Evolutionary conservation across 1,140 invertebrate genomes (phyloP).

Genomic region (Drosophila bipectinata): DNA sequence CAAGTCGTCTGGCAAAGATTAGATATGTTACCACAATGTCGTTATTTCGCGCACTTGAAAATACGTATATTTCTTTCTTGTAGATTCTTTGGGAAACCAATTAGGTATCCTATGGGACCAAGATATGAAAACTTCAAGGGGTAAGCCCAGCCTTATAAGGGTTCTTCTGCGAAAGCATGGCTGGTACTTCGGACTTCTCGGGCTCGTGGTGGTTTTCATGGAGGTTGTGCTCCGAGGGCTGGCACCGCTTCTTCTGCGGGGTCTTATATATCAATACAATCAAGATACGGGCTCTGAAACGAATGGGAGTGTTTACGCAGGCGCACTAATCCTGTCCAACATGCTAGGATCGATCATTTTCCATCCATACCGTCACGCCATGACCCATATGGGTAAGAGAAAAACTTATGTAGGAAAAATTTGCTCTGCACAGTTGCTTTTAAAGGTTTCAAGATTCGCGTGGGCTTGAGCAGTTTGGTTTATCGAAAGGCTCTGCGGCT

Average conservation of each 20-base stretch:
- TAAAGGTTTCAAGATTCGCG: conserved; percentile 88
- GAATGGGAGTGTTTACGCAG: conserved; percentile 88
- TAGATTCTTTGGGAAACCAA: conserved; percentile 72
- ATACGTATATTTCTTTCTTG: conserved; percentile 9
- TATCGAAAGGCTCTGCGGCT: conserved; percentile 91
- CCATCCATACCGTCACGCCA: conserved; percentile 92
- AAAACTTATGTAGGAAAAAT: not conserved
- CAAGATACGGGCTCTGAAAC: conserved; percentile 83
- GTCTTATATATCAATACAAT: conserved; percentile 88
- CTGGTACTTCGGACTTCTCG: conserved; percentile 60
- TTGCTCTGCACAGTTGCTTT: not conserved
- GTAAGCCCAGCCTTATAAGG: conserved; percentile 61
- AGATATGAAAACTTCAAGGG: conserved; percentile 60
- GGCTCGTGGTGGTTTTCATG: conserved; percentile 67
- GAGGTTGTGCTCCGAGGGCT: conserved; percentile 85
- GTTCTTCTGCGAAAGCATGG: conserved; percentile 68
- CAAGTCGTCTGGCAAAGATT: conserved; percentile 7
- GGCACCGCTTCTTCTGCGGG: conserved; percentile 89
- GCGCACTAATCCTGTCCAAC: conserved; percentile 88
- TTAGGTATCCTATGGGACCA: conserved; percentile 64
- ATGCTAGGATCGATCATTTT: conserved; percentile 88
- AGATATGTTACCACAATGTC: not conserved
- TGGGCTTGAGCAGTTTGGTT: conserved; percentile 91
- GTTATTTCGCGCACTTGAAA: not conserved
- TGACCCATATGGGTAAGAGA: conserved; percentile 87